These are phyloP conservation scores for Takifugu flavidus DNA, from an alignment of 2,113 vertebrate species.

Conservation along the genomic window DNA sequence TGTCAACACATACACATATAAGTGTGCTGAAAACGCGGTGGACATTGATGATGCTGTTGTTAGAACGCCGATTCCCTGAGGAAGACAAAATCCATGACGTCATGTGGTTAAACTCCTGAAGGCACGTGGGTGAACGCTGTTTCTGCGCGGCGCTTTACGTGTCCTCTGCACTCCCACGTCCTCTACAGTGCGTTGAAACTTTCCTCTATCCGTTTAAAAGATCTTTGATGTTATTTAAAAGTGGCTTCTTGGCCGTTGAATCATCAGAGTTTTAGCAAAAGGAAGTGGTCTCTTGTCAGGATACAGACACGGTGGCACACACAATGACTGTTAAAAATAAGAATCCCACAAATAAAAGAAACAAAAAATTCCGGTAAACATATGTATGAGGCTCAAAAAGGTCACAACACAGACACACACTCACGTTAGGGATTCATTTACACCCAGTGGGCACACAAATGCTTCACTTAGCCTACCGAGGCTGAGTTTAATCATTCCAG, in stretches of 20 bases:
- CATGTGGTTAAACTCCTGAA: constrained; percentile 35
- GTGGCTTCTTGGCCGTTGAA: constrained; percentile 23
- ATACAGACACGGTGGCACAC: no score
- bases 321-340: background rate
- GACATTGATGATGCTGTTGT: constrained; percentile 19
- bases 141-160: constrained; percentile 8
- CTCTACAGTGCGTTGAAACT: no score
- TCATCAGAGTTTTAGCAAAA: background rate
- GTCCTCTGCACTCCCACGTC: no score
- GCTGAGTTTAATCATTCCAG: constrained; percentile 26
- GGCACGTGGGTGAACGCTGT: constrained; percentile 57
- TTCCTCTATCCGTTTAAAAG: no score
- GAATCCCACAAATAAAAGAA: constrained; percentile 6
- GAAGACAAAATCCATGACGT: constrained; percentile 14
- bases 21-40: background rate
- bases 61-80: constrained; percentile 49
- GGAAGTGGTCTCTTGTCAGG: no score
- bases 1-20: no score
- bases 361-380: constrained; percentile 46
- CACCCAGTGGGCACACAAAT: constrained; percentile 66
- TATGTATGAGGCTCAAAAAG: constrained; percentile 31
- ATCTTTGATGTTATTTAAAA: constrained; percentile 35
- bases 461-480: constrained; percentile 40
- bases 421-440: constrained; percentile 44
- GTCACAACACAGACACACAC: constrained; percentile 35